Base-by-base conservation (phyloP, 2,797 vertebrate species). In the Bradypus variegatus region DNA sequence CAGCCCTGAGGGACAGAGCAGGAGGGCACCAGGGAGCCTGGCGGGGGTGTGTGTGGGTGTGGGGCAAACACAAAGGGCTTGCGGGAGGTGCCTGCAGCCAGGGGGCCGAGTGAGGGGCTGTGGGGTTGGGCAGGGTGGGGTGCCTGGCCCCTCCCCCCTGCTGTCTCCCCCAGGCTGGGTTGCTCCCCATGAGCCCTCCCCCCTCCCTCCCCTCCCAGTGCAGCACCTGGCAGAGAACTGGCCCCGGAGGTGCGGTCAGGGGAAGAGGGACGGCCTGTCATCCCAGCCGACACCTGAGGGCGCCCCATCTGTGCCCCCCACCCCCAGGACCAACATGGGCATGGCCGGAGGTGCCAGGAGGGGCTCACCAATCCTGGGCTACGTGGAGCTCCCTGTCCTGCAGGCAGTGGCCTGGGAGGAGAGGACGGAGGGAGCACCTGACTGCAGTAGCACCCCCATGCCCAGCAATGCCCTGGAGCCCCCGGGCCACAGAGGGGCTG, bases 361-460 rank as follows among this genome's bases (percentile, higher is more conserved):
- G 45, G 36, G 31, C 92, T 94, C 79, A 94, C 75, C 55, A 1
- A 55, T 73, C 27, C 2, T 64, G n/a, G 93, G 62, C 64, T 65
- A 27, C 73, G 92, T 27, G 4, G 82, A 73, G 29, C 21, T 86
- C 72, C 65, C 85, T 23, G 4, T 7, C n/a, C 53, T 19, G 55
- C 48, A 2, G 67, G 29, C 1, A 2, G 53, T 67, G 2, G 1
- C 50, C 81, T 50, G 80, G 25, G 55, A 31, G 55, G 50, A 76
- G 73, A 45, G 77, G 62, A 72, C 8, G 23, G 29, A 36, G 58
- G 12, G 45, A 45, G n/a, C 65, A 10, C 29, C 45, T 41, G 33
- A 27, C 41, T 6, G 6, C 1, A 19, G 38, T 45, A 48, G 29
- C 19, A 55, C 45, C 55, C 58, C 21, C 15, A 12, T 7, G 6